Percentiles rank a stretch among this genome's conserved stretches.
Conservation (phyloP, 2,113 vertebrate species). For the Aspidoscelis tigris region DNA sequence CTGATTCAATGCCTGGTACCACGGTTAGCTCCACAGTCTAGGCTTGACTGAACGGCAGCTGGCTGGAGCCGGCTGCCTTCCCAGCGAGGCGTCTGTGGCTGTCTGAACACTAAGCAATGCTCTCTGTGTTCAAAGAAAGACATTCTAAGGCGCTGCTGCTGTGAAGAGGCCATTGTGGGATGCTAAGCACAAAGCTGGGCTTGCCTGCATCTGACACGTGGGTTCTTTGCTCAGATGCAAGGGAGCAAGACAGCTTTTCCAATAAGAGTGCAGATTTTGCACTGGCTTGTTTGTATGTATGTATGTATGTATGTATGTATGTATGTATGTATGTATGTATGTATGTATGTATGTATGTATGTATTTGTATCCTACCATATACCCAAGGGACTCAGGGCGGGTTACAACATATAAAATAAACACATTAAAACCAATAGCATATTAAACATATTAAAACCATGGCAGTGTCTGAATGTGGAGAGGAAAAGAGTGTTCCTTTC, state of each 20-base stretch:
- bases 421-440: too few relatives aligned
- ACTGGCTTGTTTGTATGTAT: not conserved
- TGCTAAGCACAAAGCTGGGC: not conserved
- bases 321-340: too few relatives aligned
- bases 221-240: not conserved
- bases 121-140: not conserved
- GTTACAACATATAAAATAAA: too few relatives aligned
- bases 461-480: too few relatives aligned
- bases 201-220: not conserved
- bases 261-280: not conserved
- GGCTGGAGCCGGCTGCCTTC: not conserved
- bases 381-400: too few relatives aligned
- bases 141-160: not conserved
- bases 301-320: too few relatives aligned
- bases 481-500: too few relatives aligned
- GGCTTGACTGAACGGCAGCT: not conserved
- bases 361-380: too few relatives aligned
- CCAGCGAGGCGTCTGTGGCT: not conserved
- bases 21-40: not conserved
- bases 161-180: fast-evolving
- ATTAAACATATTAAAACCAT: too few relatives aligned
- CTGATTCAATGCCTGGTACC: slow-evolving; percentile 11
- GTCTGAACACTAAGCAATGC: not conserved
- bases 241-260: not conserved
- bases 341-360: too few relatives aligned